Percentiles rank a stretch among this genome's conserved stretches.
These are phyloP conservation scores for Copidosoma aretas DNA, from an alignment of 2,888 invertebrate species.

Conservation along the genomic window DNA sequence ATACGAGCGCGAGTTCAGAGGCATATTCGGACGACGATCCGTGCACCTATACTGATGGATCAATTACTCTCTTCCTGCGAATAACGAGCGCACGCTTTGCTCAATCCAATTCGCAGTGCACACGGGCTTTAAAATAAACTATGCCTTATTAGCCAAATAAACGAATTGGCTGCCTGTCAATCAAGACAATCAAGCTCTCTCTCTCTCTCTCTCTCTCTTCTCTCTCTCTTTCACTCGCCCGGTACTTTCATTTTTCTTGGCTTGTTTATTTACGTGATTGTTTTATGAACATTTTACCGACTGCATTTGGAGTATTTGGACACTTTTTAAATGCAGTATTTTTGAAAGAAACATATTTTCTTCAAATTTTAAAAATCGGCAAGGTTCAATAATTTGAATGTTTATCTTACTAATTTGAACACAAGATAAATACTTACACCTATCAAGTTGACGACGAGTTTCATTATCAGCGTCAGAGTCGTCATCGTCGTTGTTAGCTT, in stretches of 20 bases:
- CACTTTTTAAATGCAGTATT: no score
- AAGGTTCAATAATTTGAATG: no score
- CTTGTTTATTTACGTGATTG: conserved; percentile 31
- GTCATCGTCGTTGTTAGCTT: conserved; percentile 57
- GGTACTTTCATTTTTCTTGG: conserved; percentile 30
- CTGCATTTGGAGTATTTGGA: no score
- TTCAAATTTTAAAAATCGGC: no score
- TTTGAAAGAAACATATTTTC: no score
- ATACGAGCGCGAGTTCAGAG: conserved; percentile 2
- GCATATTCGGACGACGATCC: conserved; percentile 25
- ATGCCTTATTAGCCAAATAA: conserved; percentile 48
- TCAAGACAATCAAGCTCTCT: conserved; percentile 44
- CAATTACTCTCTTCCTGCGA: conserved; percentile 54
- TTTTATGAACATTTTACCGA: no score
- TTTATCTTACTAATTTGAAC: neutral
- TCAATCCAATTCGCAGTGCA: conserved; percentile 45
- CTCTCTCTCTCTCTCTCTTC: no score
- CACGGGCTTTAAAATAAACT: conserved; percentile 48
- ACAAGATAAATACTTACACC: conserved; percentile 46
- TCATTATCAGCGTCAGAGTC: conserved; percentile 65
- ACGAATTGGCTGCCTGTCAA: conserved; percentile 49
- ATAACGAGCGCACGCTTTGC: conserved; percentile 45
- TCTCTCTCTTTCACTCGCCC: no score
- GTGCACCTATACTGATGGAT: conserved; percentile 45
- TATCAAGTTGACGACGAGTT: conserved; percentile 43